A percentile compares a stretch with the other conserved stretches of the same genome.
These are phyloP conservation scores for Lytechinus pictus DNA, from an alignment of 35 echinoderm and acorn worm genomes.

Conservation along the genomic window DNA sequence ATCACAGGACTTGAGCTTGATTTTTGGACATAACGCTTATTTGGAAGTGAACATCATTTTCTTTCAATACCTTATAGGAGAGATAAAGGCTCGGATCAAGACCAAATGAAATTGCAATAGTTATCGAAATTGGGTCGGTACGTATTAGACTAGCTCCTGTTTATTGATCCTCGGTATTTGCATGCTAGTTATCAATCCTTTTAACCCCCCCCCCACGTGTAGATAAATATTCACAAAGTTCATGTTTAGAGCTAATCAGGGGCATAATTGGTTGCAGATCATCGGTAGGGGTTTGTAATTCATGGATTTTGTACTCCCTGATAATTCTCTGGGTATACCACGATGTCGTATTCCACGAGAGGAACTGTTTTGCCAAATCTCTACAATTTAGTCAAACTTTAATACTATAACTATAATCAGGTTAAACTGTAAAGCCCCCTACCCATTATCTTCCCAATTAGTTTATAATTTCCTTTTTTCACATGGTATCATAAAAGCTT, in stretches of 20 bases:
- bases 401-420: neutral
- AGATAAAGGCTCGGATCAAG: too few relatives aligned
- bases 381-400: neutral
- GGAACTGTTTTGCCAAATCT: neutral
- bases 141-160: too few relatives aligned
- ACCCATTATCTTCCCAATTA: neutral
- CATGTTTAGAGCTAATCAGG: neutral
- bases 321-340: neutral
- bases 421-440: neutral
- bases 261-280: neutral
- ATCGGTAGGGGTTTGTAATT: neutral
- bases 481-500: neutral
- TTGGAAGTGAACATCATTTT: too few relatives aligned
- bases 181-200: neutral
- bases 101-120: too few relatives aligned
- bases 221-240: conserved; percentile 6
- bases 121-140: too few relatives aligned
- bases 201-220: neutral
- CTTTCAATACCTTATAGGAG: too few relatives aligned
- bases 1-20: too few relatives aligned
- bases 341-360: neutral
- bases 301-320: neutral
- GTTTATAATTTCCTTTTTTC: neutral
- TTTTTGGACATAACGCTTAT: too few relatives aligned
- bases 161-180: neutral